phyloP scores from a whole-genome alignment of 2,113 vertebrate species.

The Heptranchias perlo region DNA sequence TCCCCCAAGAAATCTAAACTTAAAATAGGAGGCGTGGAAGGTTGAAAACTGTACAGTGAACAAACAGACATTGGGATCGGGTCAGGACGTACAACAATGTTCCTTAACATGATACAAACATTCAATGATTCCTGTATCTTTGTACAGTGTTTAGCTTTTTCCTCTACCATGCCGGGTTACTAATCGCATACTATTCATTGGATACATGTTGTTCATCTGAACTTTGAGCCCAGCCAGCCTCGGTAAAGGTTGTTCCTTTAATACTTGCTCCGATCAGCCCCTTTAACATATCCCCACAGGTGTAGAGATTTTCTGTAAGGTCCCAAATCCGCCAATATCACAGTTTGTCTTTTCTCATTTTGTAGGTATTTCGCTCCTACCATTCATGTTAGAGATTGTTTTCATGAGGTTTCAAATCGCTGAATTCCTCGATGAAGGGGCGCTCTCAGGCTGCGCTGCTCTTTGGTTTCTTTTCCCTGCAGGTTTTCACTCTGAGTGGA shows the following conservation, averaged over 20 bases:
- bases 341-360: neutral
- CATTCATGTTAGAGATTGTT: neutral
- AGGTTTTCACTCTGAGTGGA: neutral
- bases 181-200: neutral
- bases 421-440: neutral
- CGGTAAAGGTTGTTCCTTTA: neutral
- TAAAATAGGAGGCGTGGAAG: neutral
- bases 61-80: neutral
- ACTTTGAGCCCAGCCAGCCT: neutral
- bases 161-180: neutral
- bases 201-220: neutral
- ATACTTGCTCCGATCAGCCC: neutral
- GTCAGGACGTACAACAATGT: neutral
- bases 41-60: neutral
- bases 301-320: neutral
- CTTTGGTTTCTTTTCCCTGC: too few relatives aligned
- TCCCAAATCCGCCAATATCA: neutral
- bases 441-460: neutral
- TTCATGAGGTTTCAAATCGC: neutral
- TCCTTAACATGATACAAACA: neutral
- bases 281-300: neutral
- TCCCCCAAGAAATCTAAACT: neutral
- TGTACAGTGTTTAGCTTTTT: neutral
- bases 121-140: neutral
- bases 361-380: neutral